A percentile compares a stretch with the other conserved stretches of the same genome.
These are phyloP conservation scores for Eutrigla gurnardus DNA, from an alignment of 2,797 vertebrate genomes.

Conservation along the genomic window DNA sequence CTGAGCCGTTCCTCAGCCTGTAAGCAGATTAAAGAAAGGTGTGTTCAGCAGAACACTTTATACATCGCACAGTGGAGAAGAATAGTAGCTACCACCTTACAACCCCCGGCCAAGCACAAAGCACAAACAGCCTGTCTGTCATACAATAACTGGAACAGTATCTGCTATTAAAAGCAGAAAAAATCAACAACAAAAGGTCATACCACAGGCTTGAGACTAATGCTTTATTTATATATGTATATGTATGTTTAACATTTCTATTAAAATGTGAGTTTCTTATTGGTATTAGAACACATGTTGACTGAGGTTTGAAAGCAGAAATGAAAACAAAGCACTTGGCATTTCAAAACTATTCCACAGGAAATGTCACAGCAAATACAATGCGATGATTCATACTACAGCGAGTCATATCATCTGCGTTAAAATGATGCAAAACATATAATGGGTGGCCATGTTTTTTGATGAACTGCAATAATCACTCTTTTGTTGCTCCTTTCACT, in stretches of 20 bases:
- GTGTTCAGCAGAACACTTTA: conserved; percentile 72
- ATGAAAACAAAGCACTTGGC: conserved; percentile 19
- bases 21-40: conserved; percentile 77
- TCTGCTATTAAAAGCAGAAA: neutral
- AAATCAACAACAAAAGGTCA: neutral
- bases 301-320: conserved; percentile 11
- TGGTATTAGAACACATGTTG: neutral
- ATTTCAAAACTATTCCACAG: conserved; percentile 25
- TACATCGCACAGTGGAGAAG: conserved; percentile 35
- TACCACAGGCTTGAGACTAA: neutral
- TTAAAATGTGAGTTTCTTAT: conserved; percentile 6
- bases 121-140: conserved; percentile 24
- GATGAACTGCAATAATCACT: conserved; percentile 48
- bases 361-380: conserved; percentile 46
- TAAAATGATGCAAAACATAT: conserved; percentile 27
- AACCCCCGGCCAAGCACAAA: conserved; percentile 30
- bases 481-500: conserved; percentile 37
- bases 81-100: conserved; percentile 12
- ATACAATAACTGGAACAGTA: conserved; percentile 5
- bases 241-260: neutral
- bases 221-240: neutral
- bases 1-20: conserved; percentile 49
- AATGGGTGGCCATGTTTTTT: conserved; percentile 32
- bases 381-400: conserved; percentile 19
- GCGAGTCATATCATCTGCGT: neutral